Base-by-base conservation (phyloP, 1,140 invertebrate species). In the Papilio glaucus region DNA sequence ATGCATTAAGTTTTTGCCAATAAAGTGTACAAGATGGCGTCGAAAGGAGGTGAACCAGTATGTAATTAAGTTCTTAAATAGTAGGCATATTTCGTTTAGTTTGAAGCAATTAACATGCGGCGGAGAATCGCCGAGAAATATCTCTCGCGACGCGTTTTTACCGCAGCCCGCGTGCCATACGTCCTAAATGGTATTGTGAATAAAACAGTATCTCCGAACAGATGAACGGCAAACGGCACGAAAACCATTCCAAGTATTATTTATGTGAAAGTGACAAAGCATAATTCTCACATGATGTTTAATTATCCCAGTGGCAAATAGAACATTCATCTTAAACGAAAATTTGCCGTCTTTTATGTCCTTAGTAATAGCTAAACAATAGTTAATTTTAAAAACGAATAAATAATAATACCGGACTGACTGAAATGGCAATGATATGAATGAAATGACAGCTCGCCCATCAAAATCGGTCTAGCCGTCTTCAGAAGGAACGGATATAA, bases 21-120 rank as follows among this genome's bases (percentile, higher is more conserved):
- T 37, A 53, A 69, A 49, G 42, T 37, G 24, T 49, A 53, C 29
- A 39, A 38, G 62, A 37, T 65, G 67, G 67, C 65, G 38, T 39
- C 38, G 62, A 73, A 65, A 65, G 41, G 61, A 49, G 26, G n/a
- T 33, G 26, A 69, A 69, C 33, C 62, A 69, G 37, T 65, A 78
- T 81, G 78, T 84, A 82, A 85, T 85, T 85, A 85, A 85, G 84
- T 81, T 82, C 81, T 85, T 85, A 84, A 85, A 84, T 72, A 77
- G 77, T 71, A 53, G 65, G 76, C 73, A 74, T 79, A 78, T 79
- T 85, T 84, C 74, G 67, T 84, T 79, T 79, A 82, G 80, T 76
- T 79, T 75, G 68, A 75, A 79, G 67, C 67, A 69, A 69, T 69
- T 53, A 69, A 69, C 42, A 68, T 41, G 67, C 26, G 26, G 67